Base-by-base conservation (phyloP, 1,140 invertebrate genomes). In the Coelopa frigida region DNA sequence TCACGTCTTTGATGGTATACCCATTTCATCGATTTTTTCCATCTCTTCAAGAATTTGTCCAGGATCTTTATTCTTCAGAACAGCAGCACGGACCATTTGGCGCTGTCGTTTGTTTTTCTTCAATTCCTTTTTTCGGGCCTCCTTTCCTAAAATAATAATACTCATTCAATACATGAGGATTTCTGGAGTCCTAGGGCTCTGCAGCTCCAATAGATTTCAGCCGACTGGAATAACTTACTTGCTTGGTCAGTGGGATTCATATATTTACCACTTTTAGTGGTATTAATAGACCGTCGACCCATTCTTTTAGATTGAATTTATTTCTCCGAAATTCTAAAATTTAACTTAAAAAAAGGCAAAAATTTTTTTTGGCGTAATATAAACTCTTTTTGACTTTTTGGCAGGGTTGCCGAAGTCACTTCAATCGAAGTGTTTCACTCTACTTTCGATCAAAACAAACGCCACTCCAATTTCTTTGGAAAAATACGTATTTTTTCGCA, bases 211-310 rank as follows among this genome's bases (percentile, higher is more conserved):
- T 27, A 33, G 12, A 33, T 31, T 47, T 40, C 51, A 51, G 47
- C 7, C 15, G 22, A 12, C 7, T 20, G n/a, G 1, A 14, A 12
- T 12, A 68, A 89, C 89, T 88, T 84, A 93, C 92, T 75, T 45
- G 93, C 94, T 84, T 97, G 94, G 74, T 98, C 94, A 5, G 94
- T 97, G 18, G 94, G 94, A 75, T 98, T 98, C 93, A 98, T 98
- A 60, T 94, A 98, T 81, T 98, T 98, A 65, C 94, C 94, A 94
- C 93, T 96, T 79, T 98, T 98, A 22, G 94, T 98, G 83, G 92
- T 95, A 75, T 94, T 97, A 56, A 96, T 96, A 36, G 92, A 95
- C 55, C 94, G 78, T 50, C 92, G 81, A 41, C 93, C 93, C 93
- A 96, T 97, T 57, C 77, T 85, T 6, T 11, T 39, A 8, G 22